Base-by-base conservation (phyloP, 35 echinoderm and acorn worm species). In the Amphiura filiformis region DNA sequence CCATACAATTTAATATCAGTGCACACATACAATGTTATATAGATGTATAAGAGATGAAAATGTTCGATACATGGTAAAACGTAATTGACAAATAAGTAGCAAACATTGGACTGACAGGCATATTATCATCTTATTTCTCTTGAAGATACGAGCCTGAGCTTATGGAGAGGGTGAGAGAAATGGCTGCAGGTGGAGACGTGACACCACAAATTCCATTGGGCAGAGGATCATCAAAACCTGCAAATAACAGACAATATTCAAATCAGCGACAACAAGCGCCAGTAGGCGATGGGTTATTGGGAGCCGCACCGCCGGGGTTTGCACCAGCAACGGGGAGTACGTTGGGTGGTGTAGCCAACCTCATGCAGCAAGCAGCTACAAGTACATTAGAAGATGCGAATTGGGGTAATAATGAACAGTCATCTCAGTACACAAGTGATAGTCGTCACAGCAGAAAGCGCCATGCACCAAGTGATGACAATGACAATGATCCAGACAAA, bases 61-160 rank as follows among this genome's bases (percentile, higher is more conserved):
- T n/a, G n/a, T n/a, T n/a, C n/a, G n/a, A n/a, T n/a, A n/a, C n/a
- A n/a, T n/a, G n/a, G n/a, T n/a, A n/a, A n/a, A n/a, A n/a, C n/a
- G n/a, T n/a, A n/a, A n/a, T n/a, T n/a, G n/a, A n/a, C n/a, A n/a
- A n/a, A n/a, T n/a, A n/a, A n/a, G n/a, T n/a, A n/a, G n/a, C n/a
- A n/a, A n/a, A n/a, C n/a, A n/a, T n/a, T 77, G 30, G 20, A 57
- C 33, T 47, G 76, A 87, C 39, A 65, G 13, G 13, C 49, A 81
- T 17, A 57, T 81, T 70, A 38, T 82, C 61, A 34, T 84, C 38
- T 90, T 38, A 39, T 77, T 37, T 56, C 56, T 84, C 75, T 86
- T 44, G 22, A 79, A 91, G 90, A 85, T 91, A 91, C 52, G 78
- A 77, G 23, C 83, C 90, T 78, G 90, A 91, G 22, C 90, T 91